Evolutionary conservation across 2,113 vertebrate species (phyloP).

Genomic region (Otocyon megalotis): DNA sequence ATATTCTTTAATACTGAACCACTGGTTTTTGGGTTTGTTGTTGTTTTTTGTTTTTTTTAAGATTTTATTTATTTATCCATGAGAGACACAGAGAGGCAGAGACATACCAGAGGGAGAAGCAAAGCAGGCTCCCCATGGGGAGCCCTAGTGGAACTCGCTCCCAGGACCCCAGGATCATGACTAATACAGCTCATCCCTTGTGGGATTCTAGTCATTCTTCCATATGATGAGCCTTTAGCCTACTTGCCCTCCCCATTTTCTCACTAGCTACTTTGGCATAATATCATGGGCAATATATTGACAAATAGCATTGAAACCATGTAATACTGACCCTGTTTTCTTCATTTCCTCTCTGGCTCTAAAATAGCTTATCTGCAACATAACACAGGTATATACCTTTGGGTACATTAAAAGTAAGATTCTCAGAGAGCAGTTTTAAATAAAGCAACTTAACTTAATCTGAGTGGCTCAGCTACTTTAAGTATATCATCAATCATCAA

Average conservation of each 20-base stretch:
- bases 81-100: no score
- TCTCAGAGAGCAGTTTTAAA: neutral
- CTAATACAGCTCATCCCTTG: neutral
- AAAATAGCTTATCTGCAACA: neutral
- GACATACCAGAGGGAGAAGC: no score
- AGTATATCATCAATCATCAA: constrained; percentile 40
- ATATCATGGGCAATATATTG: neutral
- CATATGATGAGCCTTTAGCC: neutral
- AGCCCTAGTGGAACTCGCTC: no score
- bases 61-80: no score
- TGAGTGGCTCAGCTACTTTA: constrained; percentile 26
- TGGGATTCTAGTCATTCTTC: neutral
- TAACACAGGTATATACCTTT: neutral
- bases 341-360: neutral
- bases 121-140: no score
- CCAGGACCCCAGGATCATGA: no score
- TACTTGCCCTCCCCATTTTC: neutral
- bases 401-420: neutral
- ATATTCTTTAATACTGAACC: neutral
- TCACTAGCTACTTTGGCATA: neutral
- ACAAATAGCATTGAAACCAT: neutral
- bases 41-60: no score
- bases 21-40: no score
- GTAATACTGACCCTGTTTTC: neutral
- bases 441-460: neutral